These are phyloP conservation scores for Leucosticte australis DNA, from an alignment of 2,113 vertebrate species.

Conservation along the genomic window DNA sequence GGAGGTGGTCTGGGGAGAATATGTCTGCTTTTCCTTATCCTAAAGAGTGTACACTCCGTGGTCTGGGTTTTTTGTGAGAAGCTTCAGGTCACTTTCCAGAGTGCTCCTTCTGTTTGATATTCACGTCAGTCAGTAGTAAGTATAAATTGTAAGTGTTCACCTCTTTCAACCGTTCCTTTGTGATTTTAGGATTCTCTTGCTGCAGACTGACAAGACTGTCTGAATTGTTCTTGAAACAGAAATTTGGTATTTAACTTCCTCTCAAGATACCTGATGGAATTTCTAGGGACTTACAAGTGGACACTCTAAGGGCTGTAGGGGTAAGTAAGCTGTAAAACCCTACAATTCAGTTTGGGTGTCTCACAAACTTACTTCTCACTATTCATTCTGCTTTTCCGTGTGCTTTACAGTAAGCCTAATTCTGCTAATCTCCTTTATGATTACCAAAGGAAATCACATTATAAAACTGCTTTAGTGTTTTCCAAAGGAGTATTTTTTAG, in stretches of 20 bases:
- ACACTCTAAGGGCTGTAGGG: background rate
- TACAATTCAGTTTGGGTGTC: background rate
- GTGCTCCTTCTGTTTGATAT: background rate
- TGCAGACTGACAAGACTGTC: background rate
- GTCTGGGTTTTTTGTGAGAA: background rate
- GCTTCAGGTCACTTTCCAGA: background rate
- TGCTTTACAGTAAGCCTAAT: background rate
- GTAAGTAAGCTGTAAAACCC: accelerated
- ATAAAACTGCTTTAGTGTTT: background rate
- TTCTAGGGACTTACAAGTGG: background rate
- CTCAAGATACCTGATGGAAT: background rate
- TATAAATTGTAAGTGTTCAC: background rate
- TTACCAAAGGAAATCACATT: background rate
- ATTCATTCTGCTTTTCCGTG: background rate
- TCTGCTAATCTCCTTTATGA: background rate
- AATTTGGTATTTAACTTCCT: background rate
- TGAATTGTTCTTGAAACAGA: background rate
- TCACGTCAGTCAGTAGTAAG: background rate
- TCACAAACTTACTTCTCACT: background rate
- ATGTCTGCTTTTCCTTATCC: background rate
- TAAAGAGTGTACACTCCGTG: accelerated
- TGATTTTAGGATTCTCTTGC: background rate
- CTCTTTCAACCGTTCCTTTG: background rate
- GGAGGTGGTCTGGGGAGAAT: background rate
- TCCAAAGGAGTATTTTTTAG: background rate